phyloP scores from a whole-genome alignment of 2,797 vertebrate species.

The Perdix hodgsoniae region DNA sequence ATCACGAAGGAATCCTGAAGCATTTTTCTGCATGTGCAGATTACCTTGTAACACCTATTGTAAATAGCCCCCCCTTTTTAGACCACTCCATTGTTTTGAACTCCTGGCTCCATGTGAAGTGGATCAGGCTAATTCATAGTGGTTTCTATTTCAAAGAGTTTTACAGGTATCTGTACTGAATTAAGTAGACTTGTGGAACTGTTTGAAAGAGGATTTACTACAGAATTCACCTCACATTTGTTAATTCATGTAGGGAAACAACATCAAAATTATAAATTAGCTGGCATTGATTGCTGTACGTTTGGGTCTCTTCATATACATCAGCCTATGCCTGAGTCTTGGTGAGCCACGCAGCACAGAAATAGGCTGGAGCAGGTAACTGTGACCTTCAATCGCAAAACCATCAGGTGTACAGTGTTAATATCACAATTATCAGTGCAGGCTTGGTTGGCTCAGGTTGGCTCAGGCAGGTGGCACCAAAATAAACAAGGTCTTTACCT shows the following conservation, averaged over 20 bases:
- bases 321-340: neutral
- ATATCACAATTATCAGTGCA: neutral
- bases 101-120: neutral
- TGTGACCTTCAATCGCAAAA: neutral
- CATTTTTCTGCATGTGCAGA: neutral
- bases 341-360: neutral
- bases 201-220: slow-evolving; percentile 14
- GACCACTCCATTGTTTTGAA: neutral
- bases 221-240: neutral
- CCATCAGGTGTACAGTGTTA: neutral
- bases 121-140: neutral
- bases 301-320: neutral
- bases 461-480: neutral
- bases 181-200: neutral
- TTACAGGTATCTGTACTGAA: neutral
- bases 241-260: neutral
- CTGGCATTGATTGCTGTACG: neutral
- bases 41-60: neutral
- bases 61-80: neutral
- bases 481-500: neutral
- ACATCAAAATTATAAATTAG: neutral
- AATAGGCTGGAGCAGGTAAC: neutral
- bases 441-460: neutral
- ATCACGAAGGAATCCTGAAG: neutral
- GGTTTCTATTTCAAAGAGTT: slow-evolving; percentile 31